phyloP scores from a whole-genome alignment of 2,888 invertebrate genomes.

The Pardosa pseudoannulata region DNA sequence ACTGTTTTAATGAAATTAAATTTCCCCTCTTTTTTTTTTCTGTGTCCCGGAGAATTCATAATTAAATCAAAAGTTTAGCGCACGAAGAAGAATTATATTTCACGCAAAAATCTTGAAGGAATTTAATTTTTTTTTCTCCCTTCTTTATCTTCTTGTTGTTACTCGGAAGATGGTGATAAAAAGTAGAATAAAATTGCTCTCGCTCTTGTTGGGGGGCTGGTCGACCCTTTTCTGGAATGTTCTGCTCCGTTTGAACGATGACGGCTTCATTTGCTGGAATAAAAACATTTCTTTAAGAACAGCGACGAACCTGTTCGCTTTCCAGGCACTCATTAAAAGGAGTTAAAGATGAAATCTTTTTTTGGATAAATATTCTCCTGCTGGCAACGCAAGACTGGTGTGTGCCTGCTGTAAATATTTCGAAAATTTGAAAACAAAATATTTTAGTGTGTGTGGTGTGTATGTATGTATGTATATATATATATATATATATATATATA shows the following conservation, averaged over 20 bases:
- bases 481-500: too few species aligned
- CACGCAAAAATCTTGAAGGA: not conserved
- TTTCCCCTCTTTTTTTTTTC: too few species aligned
- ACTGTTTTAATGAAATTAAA: not conserved
- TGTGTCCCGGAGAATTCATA: not conserved
- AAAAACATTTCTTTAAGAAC: slow-evolving; percentile 2
- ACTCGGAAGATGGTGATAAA: too few species aligned
- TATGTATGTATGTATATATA: too few species aligned
- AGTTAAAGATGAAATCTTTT: slow-evolving; percentile 4
- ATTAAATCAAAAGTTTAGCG: not conserved
- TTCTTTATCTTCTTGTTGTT: too few species aligned
- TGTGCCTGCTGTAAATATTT: not conserved
- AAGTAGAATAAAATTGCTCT: not conserved
- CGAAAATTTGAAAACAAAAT: not conserved
- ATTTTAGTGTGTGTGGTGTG: too few species aligned
- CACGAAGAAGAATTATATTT: slow-evolving; percentile 3
- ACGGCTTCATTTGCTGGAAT: not conserved
- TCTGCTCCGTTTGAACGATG: not conserved
- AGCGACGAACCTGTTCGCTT: not conserved
- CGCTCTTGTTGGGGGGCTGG: not conserved
- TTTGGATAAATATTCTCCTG: not conserved
- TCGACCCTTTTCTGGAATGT: not conserved
- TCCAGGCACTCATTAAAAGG: slow-evolving; percentile 5
- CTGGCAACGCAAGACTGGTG: not conserved
- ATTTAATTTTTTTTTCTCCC: too few species aligned